Conservation (phyloP, 2,797 vertebrate genomes). For the Eulemur mongoz region DNA sequence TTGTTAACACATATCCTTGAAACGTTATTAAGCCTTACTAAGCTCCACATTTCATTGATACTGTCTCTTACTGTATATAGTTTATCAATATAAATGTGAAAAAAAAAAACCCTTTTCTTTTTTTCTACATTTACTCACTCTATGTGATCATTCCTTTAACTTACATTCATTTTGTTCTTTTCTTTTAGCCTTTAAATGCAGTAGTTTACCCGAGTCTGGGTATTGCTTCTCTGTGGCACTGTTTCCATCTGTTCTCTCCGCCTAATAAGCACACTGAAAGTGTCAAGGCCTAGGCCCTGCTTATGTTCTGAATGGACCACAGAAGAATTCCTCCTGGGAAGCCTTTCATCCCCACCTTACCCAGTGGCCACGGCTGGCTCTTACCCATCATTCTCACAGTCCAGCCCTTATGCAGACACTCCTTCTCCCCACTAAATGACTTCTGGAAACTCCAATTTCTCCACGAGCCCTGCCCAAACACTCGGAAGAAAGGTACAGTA, state of each 20-base stretch:
- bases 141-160: background rate
- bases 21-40: background rate
- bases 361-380: background rate
- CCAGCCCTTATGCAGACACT: too few species aligned
- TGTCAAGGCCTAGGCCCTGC: accelerated
- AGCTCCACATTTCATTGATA: background rate
- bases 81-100: background rate
- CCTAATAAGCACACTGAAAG: background rate
- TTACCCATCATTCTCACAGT: background rate
- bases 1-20: accelerated
- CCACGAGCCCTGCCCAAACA: background rate
- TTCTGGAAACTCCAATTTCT: background rate
- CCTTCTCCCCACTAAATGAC: background rate
- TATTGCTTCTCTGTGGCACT: background rate
- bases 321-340: background rate
- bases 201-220: background rate
- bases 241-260: background rate
- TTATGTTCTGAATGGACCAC: background rate
- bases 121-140: background rate
- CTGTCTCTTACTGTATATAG: background rate
- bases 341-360: background rate
- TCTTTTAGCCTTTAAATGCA: background rate
- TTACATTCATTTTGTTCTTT: background rate
- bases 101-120: background rate
- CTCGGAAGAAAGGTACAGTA: background rate